Evolutionary conservation across 2,113 vertebrate genomes (phyloP).

Genomic region (Rallus limicola): DNA sequence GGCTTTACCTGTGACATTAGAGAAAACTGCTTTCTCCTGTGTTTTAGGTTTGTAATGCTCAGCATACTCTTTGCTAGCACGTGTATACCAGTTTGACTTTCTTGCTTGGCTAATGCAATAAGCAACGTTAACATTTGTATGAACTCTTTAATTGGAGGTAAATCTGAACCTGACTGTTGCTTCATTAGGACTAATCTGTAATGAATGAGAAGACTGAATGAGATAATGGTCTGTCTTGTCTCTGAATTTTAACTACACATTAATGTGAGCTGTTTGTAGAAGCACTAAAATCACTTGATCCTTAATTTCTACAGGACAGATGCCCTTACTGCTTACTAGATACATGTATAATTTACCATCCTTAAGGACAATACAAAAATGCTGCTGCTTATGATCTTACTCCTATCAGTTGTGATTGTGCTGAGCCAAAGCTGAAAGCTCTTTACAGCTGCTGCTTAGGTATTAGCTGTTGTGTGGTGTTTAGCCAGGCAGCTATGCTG

Average conservation of each 20-base stretch:
- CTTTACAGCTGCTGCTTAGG: background rate
- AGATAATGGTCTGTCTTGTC: background rate
- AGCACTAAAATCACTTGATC: background rate
- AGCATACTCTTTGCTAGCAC: background rate
- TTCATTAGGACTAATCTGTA: background rate
- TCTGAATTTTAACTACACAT: background rate
- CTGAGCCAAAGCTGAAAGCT: background rate
- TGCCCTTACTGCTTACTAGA: background rate
- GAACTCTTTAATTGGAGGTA: background rate
- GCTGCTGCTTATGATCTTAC: background rate
- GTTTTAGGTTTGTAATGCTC: background rate
- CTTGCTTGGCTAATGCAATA: background rate
- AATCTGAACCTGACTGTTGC: background rate
- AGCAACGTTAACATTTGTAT: background rate
- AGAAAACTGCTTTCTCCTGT: background rate
- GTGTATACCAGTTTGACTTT: background rate
- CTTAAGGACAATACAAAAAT: background rate
- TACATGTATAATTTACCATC: background rate
- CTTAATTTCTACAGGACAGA: background rate
- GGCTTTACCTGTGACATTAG: background rate
- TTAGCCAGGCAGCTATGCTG: background rate
- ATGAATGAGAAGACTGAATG: background rate
- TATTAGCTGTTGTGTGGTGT: background rate
- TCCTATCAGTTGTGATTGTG: background rate
- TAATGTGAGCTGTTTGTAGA: background rate